Evolutionary conservation across 2,113 vertebrate species (phyloP), one percentile per base, ranked within the genome.

Genomic region (Corvus hawaiiensis): DNA sequence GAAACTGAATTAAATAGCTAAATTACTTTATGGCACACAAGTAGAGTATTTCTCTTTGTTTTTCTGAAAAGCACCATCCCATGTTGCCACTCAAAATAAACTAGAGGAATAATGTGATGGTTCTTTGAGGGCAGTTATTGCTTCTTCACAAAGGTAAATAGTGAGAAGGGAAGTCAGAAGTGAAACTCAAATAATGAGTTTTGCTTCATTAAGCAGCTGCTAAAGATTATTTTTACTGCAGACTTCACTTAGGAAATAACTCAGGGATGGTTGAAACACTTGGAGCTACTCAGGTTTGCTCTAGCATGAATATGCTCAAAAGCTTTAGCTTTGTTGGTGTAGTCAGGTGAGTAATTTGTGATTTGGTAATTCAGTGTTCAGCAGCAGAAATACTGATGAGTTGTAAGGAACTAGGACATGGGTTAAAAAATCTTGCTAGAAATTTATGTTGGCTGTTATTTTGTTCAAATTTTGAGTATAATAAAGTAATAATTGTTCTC

Each of bases 81-180:
- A 37, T 17, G 3, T 74, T 80, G 64, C 71, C 18, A 23, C 73
- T 71, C 32, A 83, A 67, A 87, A 74, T 84, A 96, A 94, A 89
- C 27, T 66, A 61, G 21, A 77, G 39, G 48, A 78, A 41, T 66
- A 67, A 67, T 0, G 1, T 77, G 62, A 19, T 69, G 18, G 5
- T 55, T 91, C 73, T 93, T 63, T 86, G 61, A 94, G 61, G 44
- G 49, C 44, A 86, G 37, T 75, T 84, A 71, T 10, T 90, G 59
- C 75, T 90, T 92, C 76, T 86, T 92, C 61, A 75, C 76, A 81
- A 84, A 88, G 54, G 56, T 90, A 84, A 89, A 81, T 83, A 94
- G 94, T 61, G 56, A 90, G 76, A 78, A 91, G 32, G 76, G 82
- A 88, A 96, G 64, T 96, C 67, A 84, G 67, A 88, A 84, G 27